A percentile compares a stretch with the other conserved stretches of the same genome.
These are phyloP conservation scores for Rhincodon typus DNA, from an alignment of 2,797 vertebrate species.

Conservation along the genomic window DNA sequence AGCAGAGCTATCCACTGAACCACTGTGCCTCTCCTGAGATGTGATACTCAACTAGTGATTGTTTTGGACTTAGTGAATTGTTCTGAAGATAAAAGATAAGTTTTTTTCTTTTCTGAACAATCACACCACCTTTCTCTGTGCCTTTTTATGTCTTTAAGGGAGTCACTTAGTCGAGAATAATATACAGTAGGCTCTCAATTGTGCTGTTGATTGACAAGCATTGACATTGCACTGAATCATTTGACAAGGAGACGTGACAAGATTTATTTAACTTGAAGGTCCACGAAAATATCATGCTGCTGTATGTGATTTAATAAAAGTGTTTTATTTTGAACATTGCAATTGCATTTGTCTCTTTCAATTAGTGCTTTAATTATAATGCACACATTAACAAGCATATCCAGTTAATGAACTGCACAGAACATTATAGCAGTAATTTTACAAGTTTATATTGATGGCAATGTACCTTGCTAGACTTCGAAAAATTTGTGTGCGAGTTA, in stretches of 20 bases:
- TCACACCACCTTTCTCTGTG: too few relatives aligned
- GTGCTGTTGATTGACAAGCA: not conserved
- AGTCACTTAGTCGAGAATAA: not conserved
- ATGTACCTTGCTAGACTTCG: not conserved
- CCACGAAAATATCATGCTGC: slow-evolving; percentile 10
- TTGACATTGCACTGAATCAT: not conserved
- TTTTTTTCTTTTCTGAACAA: too few relatives aligned
- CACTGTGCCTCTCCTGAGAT: not conserved
- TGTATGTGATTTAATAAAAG: not conserved
- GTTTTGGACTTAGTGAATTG: not conserved
- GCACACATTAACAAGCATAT: slow-evolving; percentile 10
- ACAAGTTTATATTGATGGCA: not conserved
- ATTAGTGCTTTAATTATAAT: slow-evolving; percentile 6
- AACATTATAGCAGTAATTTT: not conserved
- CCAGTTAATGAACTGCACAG: not conserved
- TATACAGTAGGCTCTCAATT: not conserved
- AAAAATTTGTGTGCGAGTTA: not conserved
- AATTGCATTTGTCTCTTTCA: slow-evolving; percentile 22
- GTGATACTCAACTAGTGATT: not conserved
- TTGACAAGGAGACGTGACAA: not conserved
- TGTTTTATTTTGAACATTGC: slow-evolving; percentile 9
- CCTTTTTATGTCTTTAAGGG: not conserved
- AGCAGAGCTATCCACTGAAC: too few relatives aligned
- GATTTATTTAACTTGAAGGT: not conserved
- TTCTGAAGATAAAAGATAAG: too few relatives aligned